Conservation (phyloP, 2,797 vertebrate species). For the Pteronotus mesoamericanus region DNA sequence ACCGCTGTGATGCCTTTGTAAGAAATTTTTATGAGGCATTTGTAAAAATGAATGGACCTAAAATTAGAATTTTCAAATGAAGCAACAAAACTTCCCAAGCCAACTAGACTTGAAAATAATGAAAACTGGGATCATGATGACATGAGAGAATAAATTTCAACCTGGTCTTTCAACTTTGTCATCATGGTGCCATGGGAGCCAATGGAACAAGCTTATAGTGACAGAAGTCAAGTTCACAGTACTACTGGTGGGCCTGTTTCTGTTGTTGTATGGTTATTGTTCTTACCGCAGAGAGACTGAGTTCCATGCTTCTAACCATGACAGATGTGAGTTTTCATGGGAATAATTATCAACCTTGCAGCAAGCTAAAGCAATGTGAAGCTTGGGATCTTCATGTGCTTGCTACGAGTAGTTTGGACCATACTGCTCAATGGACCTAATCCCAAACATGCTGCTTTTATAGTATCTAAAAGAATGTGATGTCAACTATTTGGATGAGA, state of each 20-base stretch:
- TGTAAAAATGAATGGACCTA: not conserved
- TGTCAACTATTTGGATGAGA: not conserved
- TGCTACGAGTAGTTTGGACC: not conserved
- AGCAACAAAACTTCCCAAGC: not conserved
- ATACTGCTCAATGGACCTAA: not conserved
- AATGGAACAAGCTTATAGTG: not conserved
- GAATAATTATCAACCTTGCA: not conserved
- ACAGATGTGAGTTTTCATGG: not conserved
- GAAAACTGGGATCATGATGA: not conserved
- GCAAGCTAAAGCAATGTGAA: not conserved
- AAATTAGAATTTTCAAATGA: constrained; percentile 4
- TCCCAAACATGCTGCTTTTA: not conserved
- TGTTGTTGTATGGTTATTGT: not conserved
- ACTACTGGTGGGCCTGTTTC: not conserved
- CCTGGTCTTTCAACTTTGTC: not conserved
- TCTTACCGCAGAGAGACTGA: not conserved
- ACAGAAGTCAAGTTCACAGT: not conserved
- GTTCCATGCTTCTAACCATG: not conserved
- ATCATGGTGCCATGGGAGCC: not conserved
- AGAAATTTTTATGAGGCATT: not conserved
- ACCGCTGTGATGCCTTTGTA: constrained; percentile 61
- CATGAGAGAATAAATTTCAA: not conserved
- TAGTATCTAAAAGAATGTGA: not conserved
- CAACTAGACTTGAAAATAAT: not conserved
- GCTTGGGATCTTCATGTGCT: not conserved